Evolutionary conservation across 2,113 vertebrate genomes (phyloP), one percentile per base, ranked within the genome.

Genomic region (Corythornis madagascariensis): DNA sequence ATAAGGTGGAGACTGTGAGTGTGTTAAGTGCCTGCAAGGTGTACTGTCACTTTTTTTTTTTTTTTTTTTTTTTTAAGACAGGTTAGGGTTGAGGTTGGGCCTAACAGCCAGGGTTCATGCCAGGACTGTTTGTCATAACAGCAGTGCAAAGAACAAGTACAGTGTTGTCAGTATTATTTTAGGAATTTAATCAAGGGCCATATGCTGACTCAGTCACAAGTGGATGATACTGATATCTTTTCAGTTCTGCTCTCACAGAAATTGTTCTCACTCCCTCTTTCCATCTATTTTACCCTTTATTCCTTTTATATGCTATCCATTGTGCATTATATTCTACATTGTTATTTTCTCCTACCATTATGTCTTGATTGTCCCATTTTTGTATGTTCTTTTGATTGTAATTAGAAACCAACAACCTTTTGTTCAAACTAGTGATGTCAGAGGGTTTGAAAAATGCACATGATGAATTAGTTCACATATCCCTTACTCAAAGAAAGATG

Each of bases 101-200:
- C 87, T 91, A 43, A 28, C 18, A 85, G 67, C 87, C 66, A 64
- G 0, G 13, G 75, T 70, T 94, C 87, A 86, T 93, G 72, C 82
- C 92, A 53, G 91, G 79, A 94, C 64, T 89, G 22, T 86, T 90
- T 92, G 64, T 92, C 85, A 92, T 80, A 85, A 53, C 31, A 70
- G 24, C 64, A 70, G 17, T 74, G 57, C 56, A 61, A 83, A 69
- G 55, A 96, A 83, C 75, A 88, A 71, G 87, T 83, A 86, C 60
- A 38, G 29, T 64, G 76, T 59, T 93, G 92, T 88, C 69, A 77
- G 75, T 74, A 61, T 87, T 92, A 91, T 89, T 93, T 95, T 76
- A 91, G 75, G 91, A 95, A 96, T 93, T 91, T 94, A 92, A 92
- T 94, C 75, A 83, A 77, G 56, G 69, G 18, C 64, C 71, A 33